A percentile compares a stretch with the other conserved stretches of the same genome.
These are phyloP conservation scores for Aurelia aurita DNA, from an alignment of 30 jellyfish, hydroid and myxozoan genomes.

Conservation along the genomic window DNA sequence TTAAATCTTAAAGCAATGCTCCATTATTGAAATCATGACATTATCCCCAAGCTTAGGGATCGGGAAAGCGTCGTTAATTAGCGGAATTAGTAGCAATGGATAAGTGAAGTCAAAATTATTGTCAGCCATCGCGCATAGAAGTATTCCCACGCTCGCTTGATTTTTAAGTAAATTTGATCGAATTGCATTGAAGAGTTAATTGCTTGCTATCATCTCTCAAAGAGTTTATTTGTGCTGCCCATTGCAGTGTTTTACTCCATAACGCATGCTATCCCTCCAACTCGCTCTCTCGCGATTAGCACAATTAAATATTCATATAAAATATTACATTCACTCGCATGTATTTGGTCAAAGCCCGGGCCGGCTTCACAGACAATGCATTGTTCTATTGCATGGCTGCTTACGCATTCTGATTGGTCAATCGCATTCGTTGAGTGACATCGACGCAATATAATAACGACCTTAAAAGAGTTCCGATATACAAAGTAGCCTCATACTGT, in stretches of 20 bases:
- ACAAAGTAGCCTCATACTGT: constrained; percentile 65
- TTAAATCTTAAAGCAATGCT: constrained; percentile 21
- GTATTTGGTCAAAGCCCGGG: constrained; percentile 47
- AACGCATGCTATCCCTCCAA: constrained; percentile 63
- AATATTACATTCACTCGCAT: constrained; percentile 61
- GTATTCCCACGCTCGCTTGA: constrained; percentile 76
- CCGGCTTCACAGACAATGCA: constrained; percentile 60
- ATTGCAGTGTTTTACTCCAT: constrained; percentile 56
- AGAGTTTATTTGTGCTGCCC: constrained; percentile 73
- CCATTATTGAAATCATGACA: constrained; percentile 51
- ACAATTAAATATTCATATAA: constrained; percentile 77
- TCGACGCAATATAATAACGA: constrained; percentile 55
- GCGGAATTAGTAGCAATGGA: constrained; percentile 81
- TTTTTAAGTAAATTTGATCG: constrained; percentile 45
- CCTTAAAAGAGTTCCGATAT: constrained; percentile 72
- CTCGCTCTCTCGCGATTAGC: constrained; percentile 74
- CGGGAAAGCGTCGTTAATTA: constrained; percentile 76
- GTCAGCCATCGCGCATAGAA: constrained; percentile 53
- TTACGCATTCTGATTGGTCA: constrained; percentile 65
- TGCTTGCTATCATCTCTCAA: constrained; percentile 68
- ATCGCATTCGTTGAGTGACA: constrained; percentile 70
- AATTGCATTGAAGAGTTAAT: constrained; percentile 56
- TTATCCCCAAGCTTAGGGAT: constrained; percentile 55
- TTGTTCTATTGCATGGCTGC: constrained; percentile 49
- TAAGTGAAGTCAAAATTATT: constrained; percentile 63